Base-by-base conservation (phyloP, 2,797 vertebrate species). In the Periophthalmus magnuspinnatus region DNA sequence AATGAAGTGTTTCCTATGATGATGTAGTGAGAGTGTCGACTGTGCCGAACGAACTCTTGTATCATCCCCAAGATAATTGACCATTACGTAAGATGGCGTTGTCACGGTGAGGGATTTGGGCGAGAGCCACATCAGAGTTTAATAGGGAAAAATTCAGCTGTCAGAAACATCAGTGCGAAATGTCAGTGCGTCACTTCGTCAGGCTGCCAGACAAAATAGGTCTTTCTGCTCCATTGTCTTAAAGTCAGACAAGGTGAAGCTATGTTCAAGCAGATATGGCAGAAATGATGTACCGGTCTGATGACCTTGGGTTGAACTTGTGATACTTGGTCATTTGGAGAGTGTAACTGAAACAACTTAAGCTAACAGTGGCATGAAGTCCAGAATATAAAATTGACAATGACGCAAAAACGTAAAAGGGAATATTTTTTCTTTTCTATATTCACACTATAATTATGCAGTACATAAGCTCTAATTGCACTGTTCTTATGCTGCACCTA, bases 121-220 rank as follows among this genome's bases (percentile, higher is more conserved):
- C 61, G 56, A 64, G 68, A 71, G 75, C 67, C 34, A 65, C 36
- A 69, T 69, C 72, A 69, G 45, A 17, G 7, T 69, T 72, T 80
- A 80, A 77, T 55, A 47, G 58, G 62, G 38, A 61, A 69, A 66
- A 71, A 75, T 50, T 68, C 56, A 50, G 66, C 76, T 74, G 76
- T 82, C 76, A 75, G 13, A 74, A 70, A 33, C 41, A 62, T 72
- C 28, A 70, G n/a, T 68, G 71, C 34, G 59, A 79, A 78, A 77
- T 81, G 47, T 76, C 81, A 77, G n/a, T 45, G 61, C 63, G 63
- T 78, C 70, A 83, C 13, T 17, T 59, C 14, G 57, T 68, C 48
- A 64, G 33, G 62, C n/a, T 63, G 34, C 63, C 58, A 71, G 36
- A 65, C 38, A 54, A 66, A 67, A 33, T 38, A 70, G 21, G 50